Base-by-base conservation (phyloP, 2,797 vertebrate species). In the Paramormyrops hopkinsi region DNA sequence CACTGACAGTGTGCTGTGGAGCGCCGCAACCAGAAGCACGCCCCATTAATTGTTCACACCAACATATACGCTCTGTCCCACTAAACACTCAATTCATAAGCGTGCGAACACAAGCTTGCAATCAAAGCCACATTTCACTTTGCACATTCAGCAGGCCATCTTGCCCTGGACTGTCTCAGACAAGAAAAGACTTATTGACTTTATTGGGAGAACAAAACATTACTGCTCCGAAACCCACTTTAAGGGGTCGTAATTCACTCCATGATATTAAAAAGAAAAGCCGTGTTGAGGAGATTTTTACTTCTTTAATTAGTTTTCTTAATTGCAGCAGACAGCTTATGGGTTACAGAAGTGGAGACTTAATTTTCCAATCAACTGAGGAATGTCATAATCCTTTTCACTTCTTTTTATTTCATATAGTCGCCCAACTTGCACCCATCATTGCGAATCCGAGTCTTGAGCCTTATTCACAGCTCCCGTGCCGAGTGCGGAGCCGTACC, bases 401-500 rank as follows among this genome's bases (percentile, higher is more conserved):
- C 62, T 29, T 33, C 62, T 33, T 69, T 29, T 69, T 12, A 69
- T 69, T 14, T 69, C 25, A 33, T 69, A 33, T 41, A 19, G 73
- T 19, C 6, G 17, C 17, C 73, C 7, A 7, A 79, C 37, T 46
- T 11, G 19, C 73, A 46, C 17, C 37, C 17, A 8, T 44, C 41
- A n/a, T 79, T 79, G n/a, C 22, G 11, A 25, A 48, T 48, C 41
- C 19, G n/a, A 4, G n/a, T 25, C 44, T 50, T 2, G 19, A 25
- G 19, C 44, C 82, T 11, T 8, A 50, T 50, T 37, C 11, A 1
- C 9, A 1, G 51, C 54, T 29, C 54, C 5, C 4, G 25, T 9
- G 86, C 33, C 19, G 41, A 25, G 37, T 65, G 22, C 8, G 1
- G 6, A 88, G 90, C 87, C 89, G 84, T 93, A 99, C 98, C 97